These are phyloP conservation scores for Fragum whitleyi DNA, from an alignment of 2,888 invertebrate species.

Conservation along the genomic window DNA sequence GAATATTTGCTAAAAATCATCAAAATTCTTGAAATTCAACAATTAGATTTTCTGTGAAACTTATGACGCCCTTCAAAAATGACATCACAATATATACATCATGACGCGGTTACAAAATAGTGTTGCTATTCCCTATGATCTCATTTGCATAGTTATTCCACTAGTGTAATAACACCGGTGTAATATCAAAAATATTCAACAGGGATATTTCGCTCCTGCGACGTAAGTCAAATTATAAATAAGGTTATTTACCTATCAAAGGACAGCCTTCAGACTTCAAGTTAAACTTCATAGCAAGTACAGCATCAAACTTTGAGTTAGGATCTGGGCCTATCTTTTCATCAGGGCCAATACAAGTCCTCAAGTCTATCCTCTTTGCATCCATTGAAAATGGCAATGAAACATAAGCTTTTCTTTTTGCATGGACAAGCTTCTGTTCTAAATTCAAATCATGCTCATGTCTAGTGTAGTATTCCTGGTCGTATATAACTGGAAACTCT, in stretches of 20 bases:
- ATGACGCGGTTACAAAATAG: no score
- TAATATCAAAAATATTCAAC: no score
- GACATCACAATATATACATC: no score
- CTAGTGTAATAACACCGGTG: no score
- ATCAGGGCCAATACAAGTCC: not conserved
- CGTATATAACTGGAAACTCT: not conserved
- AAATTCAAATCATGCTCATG: not conserved
- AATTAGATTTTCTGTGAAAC: no score
- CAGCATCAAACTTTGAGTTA: conserved; percentile 10
- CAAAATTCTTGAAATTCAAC: no score
- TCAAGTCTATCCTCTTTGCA: not conserved
- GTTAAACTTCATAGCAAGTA: conserved; percentile 9
- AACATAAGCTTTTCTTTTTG: conserved; percentile 1
- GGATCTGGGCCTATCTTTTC: conserved; percentile 13
- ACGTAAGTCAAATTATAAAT: no score
- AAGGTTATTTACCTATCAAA: conserved; percentile 17
- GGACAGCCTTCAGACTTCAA: not conserved
- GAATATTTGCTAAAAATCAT: no score
- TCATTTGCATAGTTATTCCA: no score
- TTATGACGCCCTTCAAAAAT: no score
- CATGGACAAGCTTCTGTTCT: not conserved
- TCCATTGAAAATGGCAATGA: conserved; percentile 15
- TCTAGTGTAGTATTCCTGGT: not conserved
- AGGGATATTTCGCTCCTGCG: no score
- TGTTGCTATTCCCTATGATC: no score